phyloP scores from a whole-genome alignment of 2,113 vertebrate species.

The Psammodynastes pulverulentus region DNA sequence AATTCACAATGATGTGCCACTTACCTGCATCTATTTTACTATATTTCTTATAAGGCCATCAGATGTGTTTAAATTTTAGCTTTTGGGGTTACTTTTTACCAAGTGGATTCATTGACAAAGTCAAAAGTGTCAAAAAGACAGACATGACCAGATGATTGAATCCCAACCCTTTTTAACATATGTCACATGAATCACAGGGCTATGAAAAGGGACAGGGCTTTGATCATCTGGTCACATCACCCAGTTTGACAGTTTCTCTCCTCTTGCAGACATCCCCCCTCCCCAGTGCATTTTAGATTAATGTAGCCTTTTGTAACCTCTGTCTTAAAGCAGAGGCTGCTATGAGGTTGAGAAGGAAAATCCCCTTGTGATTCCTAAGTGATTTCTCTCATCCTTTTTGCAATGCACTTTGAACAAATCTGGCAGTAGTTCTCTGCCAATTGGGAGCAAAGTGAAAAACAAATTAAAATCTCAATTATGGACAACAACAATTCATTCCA shows the following conservation, averaged over 20 bases:
- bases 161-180: not conserved
- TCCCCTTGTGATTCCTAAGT: not conserved
- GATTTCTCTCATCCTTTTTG: not conserved
- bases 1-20: not conserved
- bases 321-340: not conserved
- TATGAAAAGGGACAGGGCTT: not conserved
- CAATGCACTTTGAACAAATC: not conserved
- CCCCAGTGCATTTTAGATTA: not conserved
- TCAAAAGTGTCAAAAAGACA: not conserved
- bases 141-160: not conserved
- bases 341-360: not conserved
- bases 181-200: not conserved
- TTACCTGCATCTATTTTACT: not conserved
- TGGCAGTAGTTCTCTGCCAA: not conserved
- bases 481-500: not conserved
- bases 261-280: not conserved
- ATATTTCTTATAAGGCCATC: not conserved
- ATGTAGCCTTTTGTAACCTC: not conserved
- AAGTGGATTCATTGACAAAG: not conserved
- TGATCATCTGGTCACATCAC: not conserved
- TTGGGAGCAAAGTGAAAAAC: not conserved
- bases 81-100: not conserved
- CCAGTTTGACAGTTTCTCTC: not conserved
- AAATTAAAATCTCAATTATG: not conserved
- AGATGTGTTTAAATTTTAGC: not conserved